Base-by-base conservation (phyloP, 2,888 invertebrate genomes). In the Chaitophorus viminalis region DNA sequence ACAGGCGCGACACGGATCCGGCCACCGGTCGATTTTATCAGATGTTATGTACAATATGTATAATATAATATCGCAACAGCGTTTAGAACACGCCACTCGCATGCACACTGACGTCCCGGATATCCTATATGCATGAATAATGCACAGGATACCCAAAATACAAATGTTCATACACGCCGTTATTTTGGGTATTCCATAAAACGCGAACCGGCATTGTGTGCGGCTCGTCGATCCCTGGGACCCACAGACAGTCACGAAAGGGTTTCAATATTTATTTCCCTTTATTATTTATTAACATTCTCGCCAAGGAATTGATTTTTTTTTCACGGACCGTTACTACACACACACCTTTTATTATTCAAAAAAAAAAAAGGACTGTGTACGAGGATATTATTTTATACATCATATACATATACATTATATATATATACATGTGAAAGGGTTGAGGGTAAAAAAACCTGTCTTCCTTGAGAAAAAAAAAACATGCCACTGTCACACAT, bases 261-360 rank as follows among this genome's bases (percentile, higher is more conserved):
- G 87, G 79, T 81, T 87, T 81, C 79, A 31, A 87, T 87, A 87
- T 87, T 87, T 87, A 87, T 87, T 81, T 87, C 87, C 87, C 87
- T 87, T 87, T 75, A 87, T 87, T 87, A 81, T 87, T 87, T 87
- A 87, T 87, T 87, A 87, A 87, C 87, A 87, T 87, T 87, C 87
- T 87, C 70, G 78, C 79, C 79, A 87, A 87, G 87, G 87, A 87
- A 87, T 87, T 74, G 87, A 74, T 87, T 87, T 79, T 84, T 76
- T 86, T 86, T 86, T 86, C 86, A 87, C 79, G 87, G 87, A 87
- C 87, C 87, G 87, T 87, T 87, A 79, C 81, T 39, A 36, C 82
- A 33, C 72, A 70, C 85, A 87, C 87, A 65, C 87, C 79, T 87
- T 87, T 87, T 87, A 87, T 87, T 87, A 87, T 87, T 81, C 52